Evolutionary conservation across 2,797 vertebrate species (phyloP), one percentile per base, ranked within the genome.

Genomic region (Leptodactylus fallax): DNA sequence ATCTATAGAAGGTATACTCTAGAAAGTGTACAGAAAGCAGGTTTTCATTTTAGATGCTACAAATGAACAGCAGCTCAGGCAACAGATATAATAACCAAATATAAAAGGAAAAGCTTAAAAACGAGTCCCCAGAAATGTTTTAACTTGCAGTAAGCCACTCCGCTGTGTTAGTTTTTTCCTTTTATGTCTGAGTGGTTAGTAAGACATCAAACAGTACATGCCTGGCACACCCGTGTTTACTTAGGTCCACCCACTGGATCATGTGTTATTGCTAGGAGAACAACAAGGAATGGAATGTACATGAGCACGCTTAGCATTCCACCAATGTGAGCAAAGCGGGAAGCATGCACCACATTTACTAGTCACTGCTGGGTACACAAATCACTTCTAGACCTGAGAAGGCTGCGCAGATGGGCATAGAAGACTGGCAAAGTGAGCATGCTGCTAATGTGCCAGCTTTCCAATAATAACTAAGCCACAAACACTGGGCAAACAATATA

Each of bases 161-260:
- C 17, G 71, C 56, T 76, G 14, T 55, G 14, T 51, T 51, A 6
- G 63, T 85, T 17, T 72, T 61, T 19, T 47, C 55, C 53, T 85
- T 85, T 51, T 77, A 77, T 63, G 36, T 85, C 27, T 25, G 72
- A 76, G 56, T 84, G 45, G 65, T 65, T 63, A 65, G 63, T 27
- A 23, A 63, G 79, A 81, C 79, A n/a, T 81, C 79, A 81, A 81
- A 81, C 58, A 51, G 19, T 63, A 21, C 36, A 65, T 81, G 58
- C 61, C 65, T 81, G 79, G 79, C 71, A 77, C 83, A 61, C 83
- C 71, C 83, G 19, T 76, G 83, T 85, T 76, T 85, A 76, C 71
- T 77, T 85, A 63, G 36, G 71, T 77, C 71, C 56, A 77, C 83
- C 83, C 83, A 45, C 53, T 11, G n/a, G 83, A 85, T 60, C 56